These are phyloP conservation scores for Yasuhikotakia modesta DNA, from an alignment of 2,797 vertebrate species.

Conservation along the genomic window DNA sequence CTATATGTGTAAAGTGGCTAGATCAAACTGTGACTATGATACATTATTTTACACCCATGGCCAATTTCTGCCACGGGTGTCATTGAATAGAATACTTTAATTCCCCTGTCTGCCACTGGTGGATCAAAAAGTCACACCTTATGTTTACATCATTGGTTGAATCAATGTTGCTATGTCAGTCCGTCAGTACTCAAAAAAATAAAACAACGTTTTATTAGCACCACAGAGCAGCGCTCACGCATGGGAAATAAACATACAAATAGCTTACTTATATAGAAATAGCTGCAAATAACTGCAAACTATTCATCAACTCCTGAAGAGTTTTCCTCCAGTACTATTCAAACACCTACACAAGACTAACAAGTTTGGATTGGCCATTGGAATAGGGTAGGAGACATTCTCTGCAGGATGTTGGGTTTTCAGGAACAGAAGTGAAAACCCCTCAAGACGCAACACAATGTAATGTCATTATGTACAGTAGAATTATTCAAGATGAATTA, in stretches of 20 bases:
- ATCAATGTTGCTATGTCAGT: background rate
- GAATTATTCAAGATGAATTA: too few species aligned
- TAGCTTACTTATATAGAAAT: too few species aligned
- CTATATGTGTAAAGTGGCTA: conserved; percentile 2
- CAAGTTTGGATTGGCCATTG: background rate
- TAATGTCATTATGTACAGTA: too few species aligned
- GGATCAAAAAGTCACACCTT: too few species aligned
- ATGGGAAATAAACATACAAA: too few species aligned
- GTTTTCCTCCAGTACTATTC: background rate
- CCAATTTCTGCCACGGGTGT: background rate
- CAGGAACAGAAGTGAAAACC: background rate
- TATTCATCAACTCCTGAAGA: background rate
- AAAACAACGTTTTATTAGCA: too few species aligned
- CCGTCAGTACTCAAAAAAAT: too few species aligned
- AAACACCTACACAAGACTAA: background rate
- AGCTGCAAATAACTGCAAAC: too few species aligned
- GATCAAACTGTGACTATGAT: background rate
- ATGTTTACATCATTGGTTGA: background rate
- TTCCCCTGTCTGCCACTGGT: too few species aligned
- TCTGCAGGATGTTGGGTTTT: background rate
- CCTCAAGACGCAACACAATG: too few species aligned
- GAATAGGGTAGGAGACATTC: background rate
- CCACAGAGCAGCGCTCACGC: too few species aligned
- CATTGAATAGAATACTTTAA: too few species aligned
- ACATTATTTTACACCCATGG: background rate